Base-by-base conservation (phyloP, 2,888 invertebrate genomes). In the Chironomus riparius region DNA sequence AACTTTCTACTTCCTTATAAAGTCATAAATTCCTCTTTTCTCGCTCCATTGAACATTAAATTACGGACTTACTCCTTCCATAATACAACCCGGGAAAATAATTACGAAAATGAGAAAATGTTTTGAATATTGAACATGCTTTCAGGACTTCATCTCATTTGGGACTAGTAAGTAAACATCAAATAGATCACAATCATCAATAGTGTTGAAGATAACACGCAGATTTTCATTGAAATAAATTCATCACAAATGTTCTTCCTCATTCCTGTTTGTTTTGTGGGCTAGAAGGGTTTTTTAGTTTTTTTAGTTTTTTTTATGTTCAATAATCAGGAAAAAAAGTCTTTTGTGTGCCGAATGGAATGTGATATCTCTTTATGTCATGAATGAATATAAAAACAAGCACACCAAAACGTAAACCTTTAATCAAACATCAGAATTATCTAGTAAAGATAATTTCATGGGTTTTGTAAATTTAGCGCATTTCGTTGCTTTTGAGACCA, bases 191-290 rank as follows among this genome's bases (percentile, higher is more conserved):
- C 65, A 18, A 73, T 15, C 73, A 38, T 65, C 61, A 15, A 50
- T 18, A 47, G 73, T 73, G 72, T 65, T 65, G 73, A 47, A 28
- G 73, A 73, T 73, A 73, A 73, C 73, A 73, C 73, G 73, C 73
- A 73, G 12, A n/a, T 65, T 73, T 65, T 65, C 22, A 47, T 38
- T 10, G 38, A 62, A 62, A 38, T 18, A 21, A 28, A 73, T 65
- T 73, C 73, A 62, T 72, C n/a, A 65, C 47, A 56, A 38, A 38
- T 38, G 38, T 38, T 38, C 38, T 10, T 38, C 38, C 10, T 38
- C 38, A 38, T 38, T 38, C 38, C 10, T 38, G 10, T 38, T 38
- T 38, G 38, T 10, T 38, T 61, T 73, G 61, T 65, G 65, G 73
- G 15, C 65, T 38, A 61, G 21, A 73, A 73, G 22, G 73, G 73